Evolutionary conservation across 2,888 invertebrate species (phyloP).

Genomic region (Caenorhabditis sulstoni): DNA sequence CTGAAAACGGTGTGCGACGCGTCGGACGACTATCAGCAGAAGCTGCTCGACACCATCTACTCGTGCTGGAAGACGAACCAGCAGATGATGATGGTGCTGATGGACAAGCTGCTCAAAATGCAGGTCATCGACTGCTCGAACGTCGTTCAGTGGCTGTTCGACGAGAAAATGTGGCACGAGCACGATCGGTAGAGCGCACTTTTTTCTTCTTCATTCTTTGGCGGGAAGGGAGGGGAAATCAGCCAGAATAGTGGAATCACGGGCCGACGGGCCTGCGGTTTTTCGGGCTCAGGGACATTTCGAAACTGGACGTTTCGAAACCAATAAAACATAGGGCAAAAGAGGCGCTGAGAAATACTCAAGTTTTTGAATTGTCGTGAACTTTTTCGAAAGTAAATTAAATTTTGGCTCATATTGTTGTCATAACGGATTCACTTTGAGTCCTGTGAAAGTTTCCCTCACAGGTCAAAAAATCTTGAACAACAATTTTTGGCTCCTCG

Average conservation of each 20-base stretch:
- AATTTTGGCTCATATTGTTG: too few relatives aligned
- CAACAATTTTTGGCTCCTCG: too few relatives aligned
- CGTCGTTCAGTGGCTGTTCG: constrained; percentile 91
- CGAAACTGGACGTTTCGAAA: too few relatives aligned
- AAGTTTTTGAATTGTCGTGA: too few relatives aligned
- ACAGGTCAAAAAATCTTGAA: too few relatives aligned
- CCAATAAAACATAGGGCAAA: too few relatives aligned
- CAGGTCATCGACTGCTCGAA: constrained; percentile 97
- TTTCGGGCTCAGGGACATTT: too few relatives aligned
- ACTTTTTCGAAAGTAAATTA: too few relatives aligned
- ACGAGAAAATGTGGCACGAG: constrained; percentile 75
- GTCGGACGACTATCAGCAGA: constrained; percentile 95
- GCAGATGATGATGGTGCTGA: constrained; percentile 94
- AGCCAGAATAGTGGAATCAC: not conserved
- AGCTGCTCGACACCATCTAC: constrained; percentile 92
- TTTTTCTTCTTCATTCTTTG: not conserved
- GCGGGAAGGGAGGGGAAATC: not conserved
- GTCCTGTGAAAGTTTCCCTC: too few relatives aligned
- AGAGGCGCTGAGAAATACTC: too few relatives aligned
- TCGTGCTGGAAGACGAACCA: constrained; percentile 96
- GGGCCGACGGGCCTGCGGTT: too few relatives aligned
- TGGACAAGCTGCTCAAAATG: constrained; percentile 97
- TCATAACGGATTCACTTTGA: too few relatives aligned
- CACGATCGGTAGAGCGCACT: constrained; percentile 66
- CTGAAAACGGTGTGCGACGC: constrained; percentile 88